These are phyloP conservation scores for Caretta caretta DNA, from an alignment of 2,113 vertebrate species.

Conservation along the genomic window DNA sequence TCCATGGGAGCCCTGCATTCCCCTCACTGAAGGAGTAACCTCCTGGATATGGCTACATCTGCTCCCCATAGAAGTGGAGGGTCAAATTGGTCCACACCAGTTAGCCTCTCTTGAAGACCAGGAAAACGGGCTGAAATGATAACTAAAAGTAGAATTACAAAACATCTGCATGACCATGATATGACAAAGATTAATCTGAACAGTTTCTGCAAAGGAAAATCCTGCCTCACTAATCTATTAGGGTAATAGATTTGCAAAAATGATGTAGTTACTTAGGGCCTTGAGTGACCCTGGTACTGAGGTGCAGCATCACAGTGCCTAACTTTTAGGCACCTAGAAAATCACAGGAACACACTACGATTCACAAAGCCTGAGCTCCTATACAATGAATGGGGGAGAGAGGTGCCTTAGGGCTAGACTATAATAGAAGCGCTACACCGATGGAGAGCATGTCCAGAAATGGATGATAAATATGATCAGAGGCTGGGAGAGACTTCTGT, in stretches of 20 bases:
- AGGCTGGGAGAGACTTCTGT: too few species aligned
- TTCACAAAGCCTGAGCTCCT: too few species aligned
- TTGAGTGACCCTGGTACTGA: too few species aligned
- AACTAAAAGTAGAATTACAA: background rate
- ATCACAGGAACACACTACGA: too few species aligned
- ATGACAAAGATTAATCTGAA: background rate
- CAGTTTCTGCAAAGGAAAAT: background rate
- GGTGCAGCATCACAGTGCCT: too few species aligned
- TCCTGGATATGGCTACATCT: background rate
- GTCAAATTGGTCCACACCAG: background rate
- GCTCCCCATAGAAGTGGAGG: background rate
- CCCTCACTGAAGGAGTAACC: background rate
- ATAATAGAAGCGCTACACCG: too few species aligned
- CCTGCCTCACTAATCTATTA: background rate
- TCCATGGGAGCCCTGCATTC: accelerated
- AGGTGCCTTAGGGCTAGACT: too few species aligned
- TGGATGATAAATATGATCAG: too few species aligned
- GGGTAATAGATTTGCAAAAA: background rate
- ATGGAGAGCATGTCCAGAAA: too few species aligned
- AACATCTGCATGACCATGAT: background rate
- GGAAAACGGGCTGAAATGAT: background rate
- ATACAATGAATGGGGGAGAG: too few species aligned
- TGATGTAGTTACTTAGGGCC: too few species aligned
- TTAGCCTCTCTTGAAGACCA: background rate
- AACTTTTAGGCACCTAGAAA: too few species aligned